Evolutionary conservation across 1,140 invertebrate genomes (phyloP), one percentile per base, ranked within the genome.

Genomic region (Sitobion miscanthi): DNA sequence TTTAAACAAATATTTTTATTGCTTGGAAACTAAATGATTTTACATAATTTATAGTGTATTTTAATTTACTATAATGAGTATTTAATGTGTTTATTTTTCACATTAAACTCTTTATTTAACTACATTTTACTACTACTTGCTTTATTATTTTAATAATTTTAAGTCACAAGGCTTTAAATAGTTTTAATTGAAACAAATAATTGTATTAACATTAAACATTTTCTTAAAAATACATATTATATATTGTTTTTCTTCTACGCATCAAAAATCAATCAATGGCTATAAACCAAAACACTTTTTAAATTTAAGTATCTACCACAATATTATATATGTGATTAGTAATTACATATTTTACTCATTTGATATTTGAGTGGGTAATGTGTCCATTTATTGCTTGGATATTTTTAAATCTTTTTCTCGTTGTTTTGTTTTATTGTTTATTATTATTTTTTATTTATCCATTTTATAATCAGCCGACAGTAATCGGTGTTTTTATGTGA

Each of bases 51-150:
- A 54, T 38, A 54, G n/a, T 38, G 23, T 23, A 23, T 54, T 62
- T 90, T 90, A 62, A 90, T 90, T 90, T 8, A 30, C 54, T 4
- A 11, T 62, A 90, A 90, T 20, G 88, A 57, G 52, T 35, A 90
- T 90, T 45, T 69, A 69, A 90, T 69, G 54, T 45, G 57, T 69
- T 89, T 89, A 54, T 57, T 57, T 89, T 90, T n/a, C 14, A 20
- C 23, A 57, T n/a, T 45, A 38, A 89, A 89, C 47, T 47, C 30
- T 49, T 49, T 49, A 47, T 87, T 88, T 52, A 90, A 20, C 88
- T 42, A 9, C 7, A 57, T 57, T 25, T 7, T 42, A 42, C 25
- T 62, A 30, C 17, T 90, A 38, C 3, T 62, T 17, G 9, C 54
- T 45, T 45, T 47, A 35, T 54, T 54, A 54, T 88, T 54, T 54